Evolutionary conservation across 2,113 vertebrate species (phyloP).

Genomic region (Elephantulus edwardii): DNA sequence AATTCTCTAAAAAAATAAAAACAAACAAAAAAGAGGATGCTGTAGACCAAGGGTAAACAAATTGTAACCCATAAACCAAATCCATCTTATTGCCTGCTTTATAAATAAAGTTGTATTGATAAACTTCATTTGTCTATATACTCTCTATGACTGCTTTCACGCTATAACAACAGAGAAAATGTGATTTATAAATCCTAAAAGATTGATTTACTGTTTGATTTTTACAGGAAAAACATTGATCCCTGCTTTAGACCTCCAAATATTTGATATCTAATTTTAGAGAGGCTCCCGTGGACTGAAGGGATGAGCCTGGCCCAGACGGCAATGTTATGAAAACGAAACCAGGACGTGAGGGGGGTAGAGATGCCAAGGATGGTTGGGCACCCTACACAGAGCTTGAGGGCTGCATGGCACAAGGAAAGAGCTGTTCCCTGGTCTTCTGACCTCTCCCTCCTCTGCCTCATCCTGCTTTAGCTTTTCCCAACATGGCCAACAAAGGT

Average conservation of each 20-base stretch:
- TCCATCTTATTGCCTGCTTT: neutral
- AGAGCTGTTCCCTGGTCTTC: neutral
- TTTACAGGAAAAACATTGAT: neutral
- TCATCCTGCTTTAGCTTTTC: slow-evolving; percentile 55
- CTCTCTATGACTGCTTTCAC: neutral
- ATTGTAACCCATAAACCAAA: neutral
- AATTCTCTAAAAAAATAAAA: too few relatives aligned
- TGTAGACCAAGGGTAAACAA: neutral
- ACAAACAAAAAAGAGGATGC: too few relatives aligned
- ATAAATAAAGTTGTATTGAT: slow-evolving; percentile 8
- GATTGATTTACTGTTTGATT: neutral
- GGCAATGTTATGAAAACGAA: neutral
- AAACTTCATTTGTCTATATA: neutral
- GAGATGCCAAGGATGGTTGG: neutral
- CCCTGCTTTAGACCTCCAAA: neutral
- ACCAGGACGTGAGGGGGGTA: neutral
- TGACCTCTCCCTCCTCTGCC: neutral
- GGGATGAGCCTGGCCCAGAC: neutral
- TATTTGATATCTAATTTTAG: neutral
- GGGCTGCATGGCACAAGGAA: neutral
- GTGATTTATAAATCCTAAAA: neutral
- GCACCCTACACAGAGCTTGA: neutral
- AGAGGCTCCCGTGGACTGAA: neutral
- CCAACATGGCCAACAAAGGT: slow-evolving; percentile 96
- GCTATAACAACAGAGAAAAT: neutral